Evolutionary conservation across 1,140 invertebrate species (phyloP).

Genomic region (fruit fly (Drosophila melanogaster)): DNA sequence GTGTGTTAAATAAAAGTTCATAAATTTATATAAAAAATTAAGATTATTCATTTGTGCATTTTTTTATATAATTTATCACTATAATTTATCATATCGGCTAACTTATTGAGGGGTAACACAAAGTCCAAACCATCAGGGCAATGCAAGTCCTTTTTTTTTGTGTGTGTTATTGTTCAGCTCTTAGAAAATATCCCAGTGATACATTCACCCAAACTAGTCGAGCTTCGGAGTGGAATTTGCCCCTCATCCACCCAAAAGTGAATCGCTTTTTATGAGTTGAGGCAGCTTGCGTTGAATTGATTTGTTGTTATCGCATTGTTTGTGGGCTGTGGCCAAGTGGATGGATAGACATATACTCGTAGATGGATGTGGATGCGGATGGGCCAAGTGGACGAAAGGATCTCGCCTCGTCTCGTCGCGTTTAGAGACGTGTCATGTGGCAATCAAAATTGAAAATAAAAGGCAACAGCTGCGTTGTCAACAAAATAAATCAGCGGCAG

Average conservation of each 20-base stretch:
- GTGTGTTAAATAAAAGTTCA: too few relatives aligned
- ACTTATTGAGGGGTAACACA: neutral
- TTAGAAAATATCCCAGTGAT: constrained; percentile 22
- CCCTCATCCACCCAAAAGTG: constrained; percentile 33
- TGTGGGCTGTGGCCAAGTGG: constrained; percentile 64
- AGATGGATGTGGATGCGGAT: constrained; percentile 8
- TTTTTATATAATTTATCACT: too few relatives aligned
- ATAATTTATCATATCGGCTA: too few relatives aligned
- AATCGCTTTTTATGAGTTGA: constrained; percentile 80
- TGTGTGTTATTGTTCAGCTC: constrained; percentile 18
- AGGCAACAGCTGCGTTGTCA: constrained; percentile 80
- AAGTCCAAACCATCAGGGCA: neutral
- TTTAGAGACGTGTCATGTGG: constrained; percentile 52
- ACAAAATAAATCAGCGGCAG: constrained; percentile 79
- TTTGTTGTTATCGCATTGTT: constrained; percentile 82
- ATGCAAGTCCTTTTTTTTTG: constrained; percentile 14
- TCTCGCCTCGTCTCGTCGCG: constrained; percentile 20
- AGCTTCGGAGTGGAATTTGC: constrained; percentile 6
- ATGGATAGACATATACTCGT: constrained; percentile 35
- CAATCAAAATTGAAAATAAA: constrained; percentile 83
- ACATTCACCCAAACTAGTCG: constrained; percentile 50
- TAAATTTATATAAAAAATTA: too few relatives aligned
- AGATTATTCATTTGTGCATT: too few relatives aligned
- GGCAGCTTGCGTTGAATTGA: constrained; percentile 81
- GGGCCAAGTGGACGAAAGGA: constrained; percentile 34